Percentiles rank a stretch among this genome's conserved stretches.
These are phyloP conservation scores for Trimorus sp. DNA, from an alignment of 2,888 invertebrate genomes.

Conservation along the genomic window DNA sequence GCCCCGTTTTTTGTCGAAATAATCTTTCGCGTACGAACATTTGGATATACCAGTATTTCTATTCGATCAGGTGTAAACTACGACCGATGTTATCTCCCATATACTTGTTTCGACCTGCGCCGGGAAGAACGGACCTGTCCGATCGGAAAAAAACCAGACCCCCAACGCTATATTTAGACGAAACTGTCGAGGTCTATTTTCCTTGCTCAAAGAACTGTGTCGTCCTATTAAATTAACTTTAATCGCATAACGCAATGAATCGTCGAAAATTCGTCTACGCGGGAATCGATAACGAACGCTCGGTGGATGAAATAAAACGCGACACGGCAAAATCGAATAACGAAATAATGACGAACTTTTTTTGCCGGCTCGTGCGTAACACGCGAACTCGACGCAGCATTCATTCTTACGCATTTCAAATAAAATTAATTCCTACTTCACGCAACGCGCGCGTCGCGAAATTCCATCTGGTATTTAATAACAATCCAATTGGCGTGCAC, in stretches of 20 bases:
- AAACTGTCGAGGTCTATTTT: constrained; percentile 4
- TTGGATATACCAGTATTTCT: not conserved
- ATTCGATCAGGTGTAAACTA: constrained; percentile 16
- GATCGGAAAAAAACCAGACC: constrained; percentile 10
- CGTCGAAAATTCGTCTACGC: not conserved
- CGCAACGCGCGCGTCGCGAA: constrained; percentile 17
- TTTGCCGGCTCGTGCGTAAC: not conserved
- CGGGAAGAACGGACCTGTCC: constrained; percentile 7
- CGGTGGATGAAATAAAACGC: constrained; percentile 8
- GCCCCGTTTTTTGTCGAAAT: no score
- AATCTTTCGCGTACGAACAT: no score
- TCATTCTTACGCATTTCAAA: constrained; percentile 21
- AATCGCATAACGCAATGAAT: constrained; percentile 3
- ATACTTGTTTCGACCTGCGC: constrained; percentile 12
- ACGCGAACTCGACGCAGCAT: constrained; percentile 2
- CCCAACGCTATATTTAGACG: constrained; percentile 12
- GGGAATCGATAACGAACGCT: not conserved
- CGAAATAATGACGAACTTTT: constrained; percentile 24
- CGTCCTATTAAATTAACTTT: not conserved
- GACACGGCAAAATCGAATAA: constrained; percentile 1
- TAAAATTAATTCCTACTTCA: constrained; percentile 38
- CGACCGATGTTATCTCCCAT: constrained; percentile 12
- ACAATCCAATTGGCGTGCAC: constrained; percentile 42
- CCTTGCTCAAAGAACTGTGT: not conserved
- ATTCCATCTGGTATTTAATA: constrained; percentile 42